These are phyloP conservation scores for Muscidifurax raptorellus DNA, from an alignment of 1,140 invertebrate genomes.

Conservation along the genomic window DNA sequence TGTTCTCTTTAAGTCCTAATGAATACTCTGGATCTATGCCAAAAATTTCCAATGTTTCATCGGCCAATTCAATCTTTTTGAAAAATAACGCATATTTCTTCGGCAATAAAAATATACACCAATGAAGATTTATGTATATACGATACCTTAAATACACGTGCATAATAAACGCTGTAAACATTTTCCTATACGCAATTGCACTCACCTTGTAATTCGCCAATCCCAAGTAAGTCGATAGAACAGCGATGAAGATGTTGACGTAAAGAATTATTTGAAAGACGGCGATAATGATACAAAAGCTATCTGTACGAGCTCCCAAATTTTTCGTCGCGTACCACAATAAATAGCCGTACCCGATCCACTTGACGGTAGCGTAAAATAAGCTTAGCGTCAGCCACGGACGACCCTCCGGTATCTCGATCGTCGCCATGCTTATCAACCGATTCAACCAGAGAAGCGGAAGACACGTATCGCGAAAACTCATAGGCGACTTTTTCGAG, in stretches of 20 bases:
- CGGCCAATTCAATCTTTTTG: conserved; percentile 23
- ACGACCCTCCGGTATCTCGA: background rate
- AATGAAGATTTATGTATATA: background rate
- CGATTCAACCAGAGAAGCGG: background rate
- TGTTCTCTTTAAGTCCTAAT: background rate
- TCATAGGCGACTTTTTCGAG: background rate
- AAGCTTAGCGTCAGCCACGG: background rate
- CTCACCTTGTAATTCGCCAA: conserved; percentile 30
- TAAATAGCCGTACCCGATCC: background rate
- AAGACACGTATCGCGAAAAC: background rate
- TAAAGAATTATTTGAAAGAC: background rate
- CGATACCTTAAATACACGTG: no score
- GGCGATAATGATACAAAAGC: background rate
- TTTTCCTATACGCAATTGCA: no score
- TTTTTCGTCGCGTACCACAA: background rate
- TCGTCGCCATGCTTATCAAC: background rate
- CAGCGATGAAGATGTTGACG: conserved; percentile 23
- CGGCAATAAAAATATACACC: background rate
- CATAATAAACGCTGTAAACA: no score
- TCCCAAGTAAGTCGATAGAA: conserved; percentile 20
- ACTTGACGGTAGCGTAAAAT: background rate
- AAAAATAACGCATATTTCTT: conserved; percentile 12
- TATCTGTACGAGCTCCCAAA: no score
- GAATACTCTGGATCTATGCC: conserved; percentile 41
- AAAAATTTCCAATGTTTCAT: conserved; percentile 39